Percentiles rank a stretch among this genome's conserved stretches.
Evolutionary conservation across 1,140 invertebrate species (phyloP).

Genomic region (Drosophila bocqueti): DNA sequence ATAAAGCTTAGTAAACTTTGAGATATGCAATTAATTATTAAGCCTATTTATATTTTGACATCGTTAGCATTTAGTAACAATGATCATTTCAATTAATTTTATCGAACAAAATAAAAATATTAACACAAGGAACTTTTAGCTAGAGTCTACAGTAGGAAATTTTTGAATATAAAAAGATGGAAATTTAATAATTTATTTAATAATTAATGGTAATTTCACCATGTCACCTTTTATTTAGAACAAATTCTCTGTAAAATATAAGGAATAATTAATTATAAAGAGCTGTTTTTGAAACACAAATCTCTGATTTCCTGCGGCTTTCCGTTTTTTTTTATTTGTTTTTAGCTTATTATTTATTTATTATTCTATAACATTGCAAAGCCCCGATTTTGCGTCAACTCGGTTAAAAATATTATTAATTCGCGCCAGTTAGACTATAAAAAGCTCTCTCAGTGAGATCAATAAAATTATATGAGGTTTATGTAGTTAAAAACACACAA

Average conservation of each 20-base stretch:
- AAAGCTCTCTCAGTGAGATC: neutral
- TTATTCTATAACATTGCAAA: neutral
- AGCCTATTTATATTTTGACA: conserved; percentile 22
- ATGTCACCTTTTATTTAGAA: neutral
- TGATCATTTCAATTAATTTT: neutral
- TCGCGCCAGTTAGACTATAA: neutral
- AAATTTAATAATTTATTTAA: conserved; percentile 9
- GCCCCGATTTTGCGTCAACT: neutral
- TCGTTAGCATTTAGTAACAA: conserved; percentile 19
- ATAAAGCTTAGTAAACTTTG: conserved; percentile 28
- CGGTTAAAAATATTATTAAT: neutral
- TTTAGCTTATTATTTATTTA: neutral
- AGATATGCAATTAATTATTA: conserved; percentile 20
- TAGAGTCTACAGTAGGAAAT: conserved; percentile 13
- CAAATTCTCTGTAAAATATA: neutral
- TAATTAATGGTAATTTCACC: neutral
- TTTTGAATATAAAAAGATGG: neutral
- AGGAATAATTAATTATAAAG: too few species aligned
- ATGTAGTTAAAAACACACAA: conserved; percentile 50
- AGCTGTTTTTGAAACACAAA: too few species aligned
- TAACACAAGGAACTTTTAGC: conserved; percentile 1
- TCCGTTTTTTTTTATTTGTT: neutral
- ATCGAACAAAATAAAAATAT: neutral
- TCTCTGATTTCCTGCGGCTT: neutral
- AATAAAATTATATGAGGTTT: conserved; percentile 34